Evolutionary conservation across 2,888 invertebrate genomes (phyloP), one percentile per base, ranked within the genome.

Genomic region (Ectobius pallidus): DNA sequence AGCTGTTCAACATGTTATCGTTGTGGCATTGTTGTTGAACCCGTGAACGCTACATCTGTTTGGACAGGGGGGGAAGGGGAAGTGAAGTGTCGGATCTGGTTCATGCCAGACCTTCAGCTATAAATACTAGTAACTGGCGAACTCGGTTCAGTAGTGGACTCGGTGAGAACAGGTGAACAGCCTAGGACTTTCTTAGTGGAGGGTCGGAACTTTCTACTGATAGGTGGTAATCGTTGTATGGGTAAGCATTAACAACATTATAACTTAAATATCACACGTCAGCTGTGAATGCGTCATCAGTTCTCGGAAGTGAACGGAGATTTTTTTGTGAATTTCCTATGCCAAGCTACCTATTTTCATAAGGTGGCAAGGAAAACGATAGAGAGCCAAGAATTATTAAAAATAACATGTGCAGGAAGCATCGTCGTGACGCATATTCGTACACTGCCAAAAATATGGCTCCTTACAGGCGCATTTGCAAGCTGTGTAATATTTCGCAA

Each of bases 141-240:
- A 14, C 22, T 46, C 30, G 39, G 32, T 68, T 49, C 32, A 16
- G 52, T 9, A 39, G n/a, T 49, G 65, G 34, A 32, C 34, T 52
- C 20, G 6, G 44, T 30, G 27, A 7, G 22, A 6, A 11, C 27
- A 18, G 44, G 34, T 63, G 44, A 27, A 14, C n/a, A 11, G 27
- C 22, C 16, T 44, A 25, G 39, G 63, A 71, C 52, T 65, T 65
- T 65, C 72, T 52, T 20, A 25, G 9, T 32, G 34, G 52, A 61
- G 62, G 27, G 65, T 67, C 58, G 46, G 39, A 18, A 62, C 39
- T 67, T 67, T 72, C 55, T 58, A 52, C 70, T 67, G 71, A 52
- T 67, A 74, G 74, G 72, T 74, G 72, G 74, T 74, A 49, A 25
- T 27, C 73, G 55, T 74, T 74, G 72, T 74, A 74, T 74, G 74